A percentile compares a stretch with the other conserved stretches of the same genome.
Conservation (phyloP, 1,140 invertebrate species). For the Tetramorium alpestre region DNA sequence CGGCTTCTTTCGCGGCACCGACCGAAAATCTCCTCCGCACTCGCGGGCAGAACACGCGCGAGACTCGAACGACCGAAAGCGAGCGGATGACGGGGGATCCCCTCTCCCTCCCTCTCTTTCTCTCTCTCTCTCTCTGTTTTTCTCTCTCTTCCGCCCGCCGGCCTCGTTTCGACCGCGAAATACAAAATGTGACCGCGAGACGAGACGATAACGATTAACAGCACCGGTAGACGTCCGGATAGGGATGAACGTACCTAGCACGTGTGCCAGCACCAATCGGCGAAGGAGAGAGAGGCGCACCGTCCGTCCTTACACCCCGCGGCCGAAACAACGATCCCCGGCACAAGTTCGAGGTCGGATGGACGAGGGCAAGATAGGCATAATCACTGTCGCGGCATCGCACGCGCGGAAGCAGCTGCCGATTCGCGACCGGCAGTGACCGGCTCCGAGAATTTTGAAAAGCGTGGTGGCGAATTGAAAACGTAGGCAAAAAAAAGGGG, state of each 20-base stretch:
- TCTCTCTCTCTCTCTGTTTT: not conserved
- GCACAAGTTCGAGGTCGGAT: slow-evolving; percentile 44
- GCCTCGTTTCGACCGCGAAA: slow-evolving; percentile 74
- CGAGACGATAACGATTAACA: slow-evolving; percentile 17
- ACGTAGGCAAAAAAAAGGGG: not conserved
- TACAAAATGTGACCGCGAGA: slow-evolving; percentile 68
- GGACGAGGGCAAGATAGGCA: slow-evolving; percentile 59
- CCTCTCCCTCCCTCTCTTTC: slow-evolving; percentile 5
- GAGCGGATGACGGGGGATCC: not conserved
- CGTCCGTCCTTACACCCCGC: not conserved
- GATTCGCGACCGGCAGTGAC: slow-evolving; percentile 26
- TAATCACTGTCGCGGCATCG: slow-evolving; percentile 70
- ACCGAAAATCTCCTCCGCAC: not conserved
- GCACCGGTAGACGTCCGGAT: slow-evolving; percentile 57
- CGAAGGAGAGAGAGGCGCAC: slow-evolving; percentile 10
- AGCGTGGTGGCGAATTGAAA: not conserved
- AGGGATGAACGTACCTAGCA: slow-evolving; percentile 52
- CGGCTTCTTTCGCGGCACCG: not conserved
- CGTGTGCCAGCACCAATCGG: slow-evolving; percentile 63
- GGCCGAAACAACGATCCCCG: slow-evolving; percentile 13
- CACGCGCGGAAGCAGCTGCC: slow-evolving; percentile 56
- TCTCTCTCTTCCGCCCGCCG: not conserved
- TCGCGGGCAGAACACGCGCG: not conserved
- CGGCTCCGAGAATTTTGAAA: not conserved
- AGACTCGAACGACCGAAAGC: not conserved